These are phyloP conservation scores for Sebastes trivittatus DNA, from an alignment of 2,797 vertebrate genomes.

Conservation along the genomic window DNA sequence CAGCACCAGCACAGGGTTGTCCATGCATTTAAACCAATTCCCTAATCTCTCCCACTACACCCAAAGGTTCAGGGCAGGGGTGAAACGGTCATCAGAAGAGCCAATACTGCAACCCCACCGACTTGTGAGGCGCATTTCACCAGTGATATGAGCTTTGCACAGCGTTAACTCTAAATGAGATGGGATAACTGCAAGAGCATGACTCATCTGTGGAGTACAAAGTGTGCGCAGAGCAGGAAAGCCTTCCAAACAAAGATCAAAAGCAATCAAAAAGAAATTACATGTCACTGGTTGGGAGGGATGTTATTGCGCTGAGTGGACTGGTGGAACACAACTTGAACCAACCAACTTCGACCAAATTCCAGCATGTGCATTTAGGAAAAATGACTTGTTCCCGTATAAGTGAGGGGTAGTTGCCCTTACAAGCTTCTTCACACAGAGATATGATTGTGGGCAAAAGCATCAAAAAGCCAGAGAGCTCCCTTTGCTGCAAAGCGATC, in stretches of 20 bases:
- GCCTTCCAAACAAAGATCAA: conserved; percentile 59
- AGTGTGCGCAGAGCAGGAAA: conserved; percentile 53
- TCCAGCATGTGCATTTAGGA: conserved; percentile 41
- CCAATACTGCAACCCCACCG: background rate
- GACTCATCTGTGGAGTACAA: conserved; percentile 59
- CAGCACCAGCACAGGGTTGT: conserved; percentile 16
- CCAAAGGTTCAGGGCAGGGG: conserved; percentile 4
- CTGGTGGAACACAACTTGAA: conserved; percentile 30
- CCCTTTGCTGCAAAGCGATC: conserved; percentile 28
- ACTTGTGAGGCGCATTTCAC: conserved; percentile 2
- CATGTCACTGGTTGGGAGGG: conserved; percentile 44
- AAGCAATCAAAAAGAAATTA: conserved; percentile 61
- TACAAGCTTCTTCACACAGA: conserved; percentile 3
- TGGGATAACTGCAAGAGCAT: conserved; percentile 32
- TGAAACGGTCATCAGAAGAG: conserved; percentile 26
- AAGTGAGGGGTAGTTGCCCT: background rate
- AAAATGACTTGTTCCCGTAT: conserved; percentile 15
- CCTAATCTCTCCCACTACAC: conserved; percentile 5
- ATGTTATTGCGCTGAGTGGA: conserved; percentile 43
- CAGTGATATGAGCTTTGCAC: conserved; percentile 12
- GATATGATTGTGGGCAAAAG: conserved; percentile 2
- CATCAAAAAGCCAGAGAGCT: conserved; percentile 16
- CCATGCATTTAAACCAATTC: conserved; percentile 50
- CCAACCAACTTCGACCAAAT: conserved; percentile 14
- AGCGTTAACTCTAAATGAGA: background rate